Evolutionary conservation across 2,797 vertebrate genomes (phyloP).

Genomic region (Gobio occitaniae): DNA sequence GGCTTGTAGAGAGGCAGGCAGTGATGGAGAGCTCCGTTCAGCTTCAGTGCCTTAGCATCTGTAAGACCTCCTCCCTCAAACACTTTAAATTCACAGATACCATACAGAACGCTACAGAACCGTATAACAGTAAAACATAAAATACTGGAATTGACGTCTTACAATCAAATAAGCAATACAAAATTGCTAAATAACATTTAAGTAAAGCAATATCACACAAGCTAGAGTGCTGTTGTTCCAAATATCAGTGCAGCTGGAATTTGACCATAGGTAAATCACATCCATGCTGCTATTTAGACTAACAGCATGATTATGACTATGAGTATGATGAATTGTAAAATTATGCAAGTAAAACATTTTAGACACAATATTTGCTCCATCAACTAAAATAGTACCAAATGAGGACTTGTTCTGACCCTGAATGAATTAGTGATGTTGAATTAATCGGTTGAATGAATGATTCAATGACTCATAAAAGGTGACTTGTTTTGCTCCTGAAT

Average conservation of each 20-base stretch:
- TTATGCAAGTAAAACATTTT: not conserved
- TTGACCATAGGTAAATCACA: not conserved
- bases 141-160: not conserved
- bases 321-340: not conserved
- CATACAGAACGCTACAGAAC: not conserved
- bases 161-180: not conserved
- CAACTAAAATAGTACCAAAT: not conserved
- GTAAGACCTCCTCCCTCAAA: slow-evolving; percentile 29
- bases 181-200: not conserved
- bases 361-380: not conserved
- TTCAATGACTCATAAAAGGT: not conserved
- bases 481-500: not conserved
- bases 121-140: not conserved
- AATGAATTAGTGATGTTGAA: not conserved
- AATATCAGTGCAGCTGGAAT: not conserved
- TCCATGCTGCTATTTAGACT: not conserved
- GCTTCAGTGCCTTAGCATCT: slow-evolving; percentile 31
- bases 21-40: slow-evolving; percentile 49
- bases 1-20: slow-evolving; percentile 45
- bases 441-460: not conserved
- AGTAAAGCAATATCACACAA: not conserved
- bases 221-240: not conserved
- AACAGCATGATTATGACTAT: not conserved
- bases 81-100: slow-evolving; percentile 4
- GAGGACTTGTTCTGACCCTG: not conserved